Conservation (phyloP, 2,888 invertebrate species). For the Cartodere bifasciata region DNA sequence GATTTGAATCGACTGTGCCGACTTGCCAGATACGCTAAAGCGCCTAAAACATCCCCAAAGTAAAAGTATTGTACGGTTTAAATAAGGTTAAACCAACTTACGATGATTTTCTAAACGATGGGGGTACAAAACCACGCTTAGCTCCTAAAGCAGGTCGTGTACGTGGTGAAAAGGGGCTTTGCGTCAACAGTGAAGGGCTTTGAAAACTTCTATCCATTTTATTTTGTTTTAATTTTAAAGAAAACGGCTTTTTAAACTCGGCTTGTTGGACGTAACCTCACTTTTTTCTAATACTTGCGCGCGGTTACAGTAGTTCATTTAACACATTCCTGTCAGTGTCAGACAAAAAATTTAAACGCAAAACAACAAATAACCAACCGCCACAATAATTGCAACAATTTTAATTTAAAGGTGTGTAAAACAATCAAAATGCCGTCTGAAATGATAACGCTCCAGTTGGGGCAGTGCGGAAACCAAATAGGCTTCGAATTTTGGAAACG, state of each 20-base stretch:
- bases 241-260: too few relatives aligned
- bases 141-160: constrained; percentile 23
- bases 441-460: constrained; percentile 89
- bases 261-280: too few relatives aligned
- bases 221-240: too few relatives aligned
- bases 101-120: constrained; percentile 30
- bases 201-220: constrained; percentile 12
- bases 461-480: constrained; percentile 95
- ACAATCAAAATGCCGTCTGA: constrained; percentile 87
- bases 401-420: too few relatives aligned
- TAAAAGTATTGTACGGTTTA: constrained; percentile 6
- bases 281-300: too few relatives aligned
- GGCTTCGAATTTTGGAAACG: constrained; percentile 98
- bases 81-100: constrained; percentile 19
- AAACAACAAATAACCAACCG: too few relatives aligned
- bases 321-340: too few relatives aligned
- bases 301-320: too few relatives aligned
- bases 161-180: constrained; percentile 25
- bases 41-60: constrained; percentile 30
- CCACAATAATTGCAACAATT: too few relatives aligned
- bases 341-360: too few relatives aligned
- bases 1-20: constrained; percentile 57
- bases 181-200: constrained; percentile 4
- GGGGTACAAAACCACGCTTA: constrained; percentile 21
- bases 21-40: constrained; percentile 45